Conservation (phyloP, 2,113 vertebrate genomes). For the Corvus cornix region DNA sequence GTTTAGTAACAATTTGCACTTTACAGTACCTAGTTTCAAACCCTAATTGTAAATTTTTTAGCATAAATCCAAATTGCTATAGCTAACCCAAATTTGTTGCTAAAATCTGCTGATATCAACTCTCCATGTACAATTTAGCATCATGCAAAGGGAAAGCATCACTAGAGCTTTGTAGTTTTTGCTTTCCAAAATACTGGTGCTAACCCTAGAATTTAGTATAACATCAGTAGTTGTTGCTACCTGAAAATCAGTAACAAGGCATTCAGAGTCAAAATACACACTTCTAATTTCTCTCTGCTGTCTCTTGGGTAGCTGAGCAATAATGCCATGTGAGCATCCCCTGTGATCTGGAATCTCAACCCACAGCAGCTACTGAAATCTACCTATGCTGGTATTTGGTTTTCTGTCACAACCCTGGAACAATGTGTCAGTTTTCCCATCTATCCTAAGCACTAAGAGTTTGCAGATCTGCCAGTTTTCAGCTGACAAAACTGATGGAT, state of each 20-base stretch:
- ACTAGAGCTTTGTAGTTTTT: not conserved
- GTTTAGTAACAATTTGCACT: not conserved
- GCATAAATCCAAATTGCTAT: not conserved
- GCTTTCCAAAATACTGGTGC: not conserved
- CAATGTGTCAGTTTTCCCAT: not conserved
- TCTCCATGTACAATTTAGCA: not conserved
- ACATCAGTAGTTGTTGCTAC: not conserved
- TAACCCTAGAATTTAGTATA: not conserved
- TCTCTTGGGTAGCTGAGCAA: not conserved
- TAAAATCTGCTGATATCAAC: not conserved
- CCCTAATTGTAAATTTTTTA: not conserved
- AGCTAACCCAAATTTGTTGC: not conserved
- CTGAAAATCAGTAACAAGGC: not conserved
- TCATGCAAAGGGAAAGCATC: not conserved
- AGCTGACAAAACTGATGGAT: not conserved
- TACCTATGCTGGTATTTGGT: not conserved
- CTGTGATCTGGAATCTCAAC: not conserved
- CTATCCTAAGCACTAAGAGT: not conserved
- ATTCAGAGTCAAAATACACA: not conserved
- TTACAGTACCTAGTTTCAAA: not conserved
- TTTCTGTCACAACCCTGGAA: not conserved
- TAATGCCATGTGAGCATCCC: not conserved
- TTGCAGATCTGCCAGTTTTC: not conserved
- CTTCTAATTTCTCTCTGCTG: not conserved
- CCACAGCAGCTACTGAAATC: not conserved